Percentiles rank a stretch among this genome's conserved stretches.
Evolutionary conservation across 2,888 invertebrate genomes (phyloP).

Genomic region (Tipula vernalis): DNA sequence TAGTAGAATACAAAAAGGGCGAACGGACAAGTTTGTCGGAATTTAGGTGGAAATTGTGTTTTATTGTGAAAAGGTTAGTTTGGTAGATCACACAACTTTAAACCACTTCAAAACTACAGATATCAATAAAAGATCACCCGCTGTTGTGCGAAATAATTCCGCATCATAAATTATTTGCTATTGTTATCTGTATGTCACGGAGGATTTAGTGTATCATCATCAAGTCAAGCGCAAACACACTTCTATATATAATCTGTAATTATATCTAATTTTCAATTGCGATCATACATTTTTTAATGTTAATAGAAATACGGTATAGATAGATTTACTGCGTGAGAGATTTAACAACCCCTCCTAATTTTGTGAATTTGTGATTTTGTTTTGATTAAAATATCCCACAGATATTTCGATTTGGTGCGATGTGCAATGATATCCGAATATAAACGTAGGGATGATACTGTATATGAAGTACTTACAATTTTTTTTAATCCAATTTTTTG

Average conservation of each 20-base stretch:
- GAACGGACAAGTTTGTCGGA: not conserved
- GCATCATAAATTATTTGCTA: not conserved
- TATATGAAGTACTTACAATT: not conserved
- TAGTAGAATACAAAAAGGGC: not conserved
- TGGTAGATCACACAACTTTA: not conserved
- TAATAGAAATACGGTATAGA: not conserved
- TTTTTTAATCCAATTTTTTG: not conserved
- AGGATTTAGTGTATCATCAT: not conserved
- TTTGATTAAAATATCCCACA: constrained; percentile 4
- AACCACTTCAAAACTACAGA: not conserved
- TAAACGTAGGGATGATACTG: not conserved
- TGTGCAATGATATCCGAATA: not conserved
- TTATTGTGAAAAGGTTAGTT: not conserved
- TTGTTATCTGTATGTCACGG: not conserved
- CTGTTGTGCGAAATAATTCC: not conserved
- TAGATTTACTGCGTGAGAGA: not conserved
- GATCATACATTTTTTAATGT: not conserved
- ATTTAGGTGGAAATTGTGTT: not conserved
- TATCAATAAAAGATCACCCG: not conserved
- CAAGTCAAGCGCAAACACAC: not conserved
- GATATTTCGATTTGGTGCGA: not conserved
- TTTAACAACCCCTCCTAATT: not conserved
- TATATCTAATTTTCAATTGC: not conserved
- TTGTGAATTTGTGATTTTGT: not conserved
- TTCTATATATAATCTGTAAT: not conserved